Base-by-base conservation (phyloP, 2,888 invertebrate genomes). In the Agrochola lota region DNA sequence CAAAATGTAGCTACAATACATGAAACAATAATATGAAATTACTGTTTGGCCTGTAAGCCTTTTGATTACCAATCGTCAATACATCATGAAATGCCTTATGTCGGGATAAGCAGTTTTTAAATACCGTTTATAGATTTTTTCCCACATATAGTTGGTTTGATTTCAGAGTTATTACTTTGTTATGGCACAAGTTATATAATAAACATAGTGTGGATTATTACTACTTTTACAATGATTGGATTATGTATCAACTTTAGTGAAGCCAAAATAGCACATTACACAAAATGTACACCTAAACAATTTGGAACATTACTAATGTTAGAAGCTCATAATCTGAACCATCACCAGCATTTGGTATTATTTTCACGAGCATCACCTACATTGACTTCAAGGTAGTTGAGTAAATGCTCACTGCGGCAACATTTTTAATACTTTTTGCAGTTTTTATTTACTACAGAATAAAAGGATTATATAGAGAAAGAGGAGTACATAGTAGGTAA, bases 201-300 rank as follows among this genome's bases (percentile, higher is more conserved):
- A 73, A 80, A 82, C 60, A 76, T 60, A 71, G 64, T 63, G 68
- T 77, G 66, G 77, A 72, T 71, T 80, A 77, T 59, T 74, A 63
- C 71, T 70, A 71, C 43, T 70, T 74, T 71, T 73, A 85, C 75
- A 85, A 57, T 72, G 43, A 84, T 85, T 83, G 52, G 62, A 63
- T 75, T 71, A 74, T 74, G 60, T 75, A 72, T 72, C 49, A 85
- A 80, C 74, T 86, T 88, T 88, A 91, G 91, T 92, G 91, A 93
- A 93, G 92, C 93, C 88, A 85, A 88, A 87, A 86, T 88, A 90
- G 90, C 90, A 91, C 59, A 84, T 86, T 82, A 85, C 69, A 88
- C 73, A 84, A 82, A 85, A 80, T 81, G 78, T 81, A 88, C 83
- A 87, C 83, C 78, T 76, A 85, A 80, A 84, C 40, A 80, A 88